Evolutionary conservation across 1,140 invertebrate species (phyloP).

Genomic region (Drosophila bipectinata): DNA sequence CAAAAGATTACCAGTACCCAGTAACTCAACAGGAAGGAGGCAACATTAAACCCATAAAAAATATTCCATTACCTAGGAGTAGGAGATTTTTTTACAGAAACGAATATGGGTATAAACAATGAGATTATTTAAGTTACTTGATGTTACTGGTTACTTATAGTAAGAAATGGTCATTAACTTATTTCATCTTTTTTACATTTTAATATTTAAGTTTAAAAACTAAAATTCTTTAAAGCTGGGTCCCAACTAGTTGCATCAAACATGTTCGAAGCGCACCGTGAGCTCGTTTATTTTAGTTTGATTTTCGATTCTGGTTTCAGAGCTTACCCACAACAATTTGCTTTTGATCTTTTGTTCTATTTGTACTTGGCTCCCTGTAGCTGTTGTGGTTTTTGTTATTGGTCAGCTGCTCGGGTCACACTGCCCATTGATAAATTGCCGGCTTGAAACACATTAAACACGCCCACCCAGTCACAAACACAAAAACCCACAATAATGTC

Average conservation of each 20-base stretch:
- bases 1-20: conserved; percentile 26
- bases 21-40: conserved; percentile 20
- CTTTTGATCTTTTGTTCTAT: conserved; percentile 29
- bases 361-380: conserved; percentile 20
- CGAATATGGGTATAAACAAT: conserved; percentile 2
- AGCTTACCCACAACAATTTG: conserved; percentile 52
- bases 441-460: not conserved
- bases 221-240: not conserved
- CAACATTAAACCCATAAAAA: conserved; percentile 28
- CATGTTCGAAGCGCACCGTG: conserved; percentile 38
- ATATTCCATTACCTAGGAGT: conserved; percentile 21
- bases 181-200: not conserved
- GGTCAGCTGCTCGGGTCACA: conserved; percentile 52
- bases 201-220: not conserved
- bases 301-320: conserved; percentile 28
- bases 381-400: conserved; percentile 29
- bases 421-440: conserved; percentile 51
- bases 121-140: too few relatives aligned
- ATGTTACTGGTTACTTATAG: too few relatives aligned
- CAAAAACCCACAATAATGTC: conserved; percentile 1
- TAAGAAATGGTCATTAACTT: not conserved
- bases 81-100: not conserved
- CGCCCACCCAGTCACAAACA: not conserved
- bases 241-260: conserved; percentile 40
- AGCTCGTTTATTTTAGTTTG: conserved; percentile 31